Conservation (phyloP, 2,113 vertebrate genomes). For the Motacilla tschutschensis region DNA sequence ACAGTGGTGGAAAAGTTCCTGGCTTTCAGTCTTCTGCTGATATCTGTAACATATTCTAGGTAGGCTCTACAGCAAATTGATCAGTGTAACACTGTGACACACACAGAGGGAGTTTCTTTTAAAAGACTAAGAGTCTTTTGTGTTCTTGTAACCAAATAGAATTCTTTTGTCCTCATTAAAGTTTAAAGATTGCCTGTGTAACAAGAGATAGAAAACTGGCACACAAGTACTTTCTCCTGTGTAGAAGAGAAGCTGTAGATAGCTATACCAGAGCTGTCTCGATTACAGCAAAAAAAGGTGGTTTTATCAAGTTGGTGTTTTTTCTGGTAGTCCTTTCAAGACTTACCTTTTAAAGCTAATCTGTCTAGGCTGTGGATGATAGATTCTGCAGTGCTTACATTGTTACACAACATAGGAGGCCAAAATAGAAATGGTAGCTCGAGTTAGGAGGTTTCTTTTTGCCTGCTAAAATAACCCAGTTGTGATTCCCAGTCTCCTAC, state of each 20-base stretch:
- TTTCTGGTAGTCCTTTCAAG: background rate
- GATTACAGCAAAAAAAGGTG: background rate
- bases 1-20: background rate
- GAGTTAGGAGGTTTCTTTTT: background rate
- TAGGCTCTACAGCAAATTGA: background rate
- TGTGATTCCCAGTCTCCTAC: background rate
- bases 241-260: background rate
- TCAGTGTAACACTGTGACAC: background rate
- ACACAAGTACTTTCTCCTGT: too few relatives aligned
- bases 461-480: background rate
- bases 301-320: background rate
- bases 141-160: conserved; percentile 43
- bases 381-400: background rate
- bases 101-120: background rate
- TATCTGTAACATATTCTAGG: background rate
- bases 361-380: background rate
- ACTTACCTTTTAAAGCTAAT: background rate
- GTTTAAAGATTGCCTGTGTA: conserved; percentile 2
- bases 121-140: background rate
- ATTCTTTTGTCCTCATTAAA: conserved; percentile 55
- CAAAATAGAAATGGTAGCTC: background rate
- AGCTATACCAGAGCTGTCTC: background rate
- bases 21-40: background rate
- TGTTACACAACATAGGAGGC: background rate
- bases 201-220: too few relatives aligned